Conservation (phyloP, 2,797 vertebrate genomes). For the Nothura maculosa region DNA sequence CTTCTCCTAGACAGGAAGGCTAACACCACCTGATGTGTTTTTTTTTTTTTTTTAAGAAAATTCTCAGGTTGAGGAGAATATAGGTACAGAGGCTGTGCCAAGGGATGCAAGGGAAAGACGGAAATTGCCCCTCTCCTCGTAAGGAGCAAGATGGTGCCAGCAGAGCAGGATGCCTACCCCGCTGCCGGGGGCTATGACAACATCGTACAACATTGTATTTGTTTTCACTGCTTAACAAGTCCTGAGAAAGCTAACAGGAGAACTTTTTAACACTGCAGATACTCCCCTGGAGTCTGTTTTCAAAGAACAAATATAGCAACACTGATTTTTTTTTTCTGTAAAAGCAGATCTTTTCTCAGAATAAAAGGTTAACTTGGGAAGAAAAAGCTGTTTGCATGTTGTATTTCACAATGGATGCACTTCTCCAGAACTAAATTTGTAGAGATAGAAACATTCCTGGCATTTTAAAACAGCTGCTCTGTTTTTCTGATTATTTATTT, state of each 20-base stretch:
- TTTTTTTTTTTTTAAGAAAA: not conserved
- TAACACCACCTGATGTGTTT: not conserved
- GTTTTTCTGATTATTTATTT: not conserved
- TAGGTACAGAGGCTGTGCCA: not conserved
- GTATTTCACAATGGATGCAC: not conserved
- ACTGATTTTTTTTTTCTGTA: not conserved
- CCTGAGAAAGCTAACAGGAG: not conserved
- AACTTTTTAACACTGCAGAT: not conserved
- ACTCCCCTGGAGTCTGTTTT: not conserved
- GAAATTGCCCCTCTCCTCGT: rapidly evolving
- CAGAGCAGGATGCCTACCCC: not conserved
- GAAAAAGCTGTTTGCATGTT: not conserved
- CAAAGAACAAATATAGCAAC: not conserved
- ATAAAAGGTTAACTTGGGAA: not conserved
- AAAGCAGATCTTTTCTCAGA: not conserved
- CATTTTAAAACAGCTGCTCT: not conserved
- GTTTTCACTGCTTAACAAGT: rapidly evolving
- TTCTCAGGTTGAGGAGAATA: not conserved
- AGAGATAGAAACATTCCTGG: not conserved
- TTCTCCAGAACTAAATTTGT: not conserved
- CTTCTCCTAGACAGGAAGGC: not conserved
- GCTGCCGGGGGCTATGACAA: not conserved
- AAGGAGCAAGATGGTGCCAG: not conserved
- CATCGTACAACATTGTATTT: rapidly evolving
- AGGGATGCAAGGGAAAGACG: not conserved